A percentile compares a stretch with the other conserved stretches of the same genome.
These are phyloP conservation scores for Aldrovandia affinis DNA, from an alignment of 2,797 vertebrate genomes.

Conservation along the genomic window DNA sequence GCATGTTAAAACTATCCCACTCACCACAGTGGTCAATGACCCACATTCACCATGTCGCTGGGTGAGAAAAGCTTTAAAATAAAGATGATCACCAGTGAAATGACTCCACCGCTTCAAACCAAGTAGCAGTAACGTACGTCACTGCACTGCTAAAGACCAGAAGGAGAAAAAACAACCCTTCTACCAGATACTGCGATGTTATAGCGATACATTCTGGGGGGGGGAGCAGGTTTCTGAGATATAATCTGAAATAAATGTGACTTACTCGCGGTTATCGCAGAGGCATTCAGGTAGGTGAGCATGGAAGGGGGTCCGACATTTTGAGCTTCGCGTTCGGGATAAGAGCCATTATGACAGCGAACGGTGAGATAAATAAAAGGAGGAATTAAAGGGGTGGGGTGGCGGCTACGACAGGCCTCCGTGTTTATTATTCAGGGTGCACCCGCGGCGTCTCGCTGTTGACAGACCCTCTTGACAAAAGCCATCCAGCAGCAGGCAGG, in stretches of 20 bases:
- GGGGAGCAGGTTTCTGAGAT: neutral
- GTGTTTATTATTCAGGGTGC: conserved; percentile 83
- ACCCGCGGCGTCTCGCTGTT: conserved; percentile 71
- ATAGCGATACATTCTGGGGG: neutral
- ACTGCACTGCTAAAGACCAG: neutral
- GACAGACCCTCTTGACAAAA: conserved; percentile 85
- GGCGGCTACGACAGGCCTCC: conserved; percentile 26
- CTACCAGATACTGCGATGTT: neutral
- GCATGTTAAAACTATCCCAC: conserved; percentile 51
- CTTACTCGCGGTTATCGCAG: neutral
- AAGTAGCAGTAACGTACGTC: neutral
- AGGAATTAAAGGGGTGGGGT: conserved; percentile 14
- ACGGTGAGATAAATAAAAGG: conserved; percentile 6
- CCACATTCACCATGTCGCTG: conserved; percentile 27
- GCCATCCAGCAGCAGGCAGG: conserved; percentile 79
- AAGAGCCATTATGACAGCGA: conserved; percentile 14
- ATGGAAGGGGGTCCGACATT: neutral
- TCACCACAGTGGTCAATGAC: conserved; percentile 33
- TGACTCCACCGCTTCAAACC: neutral
- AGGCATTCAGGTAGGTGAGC: neutral
- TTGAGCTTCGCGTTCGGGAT: neutral
- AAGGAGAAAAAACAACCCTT: neutral
- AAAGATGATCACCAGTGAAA: neutral
- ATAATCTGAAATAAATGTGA: neutral
- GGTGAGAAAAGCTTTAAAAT: conserved; percentile 15